Conservation (phyloP, 2,797 vertebrate genomes). For the Martes flavigula region DNA sequence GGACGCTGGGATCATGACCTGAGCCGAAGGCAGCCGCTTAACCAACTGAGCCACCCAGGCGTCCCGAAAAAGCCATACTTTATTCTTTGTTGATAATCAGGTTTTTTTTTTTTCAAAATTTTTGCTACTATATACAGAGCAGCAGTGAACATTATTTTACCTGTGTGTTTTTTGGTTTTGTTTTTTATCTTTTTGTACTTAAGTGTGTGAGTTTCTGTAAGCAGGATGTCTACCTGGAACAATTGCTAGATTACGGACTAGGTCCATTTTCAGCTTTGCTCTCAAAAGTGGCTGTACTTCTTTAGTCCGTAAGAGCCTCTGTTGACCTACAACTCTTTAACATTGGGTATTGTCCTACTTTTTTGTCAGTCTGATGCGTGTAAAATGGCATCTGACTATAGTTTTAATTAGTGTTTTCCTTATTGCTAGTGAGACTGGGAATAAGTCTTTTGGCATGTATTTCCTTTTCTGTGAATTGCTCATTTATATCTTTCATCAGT, state of each 20-base stretch:
- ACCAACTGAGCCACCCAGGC: too few species aligned
- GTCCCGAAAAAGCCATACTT: not conserved
- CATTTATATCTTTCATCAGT: not conserved
- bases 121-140: not conserved
- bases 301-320: not conserved
- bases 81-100: not conserved
- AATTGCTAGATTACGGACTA: not conserved
- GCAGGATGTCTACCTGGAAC: not conserved
- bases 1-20: too few species aligned
- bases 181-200: not conserved
- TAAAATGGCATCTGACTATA: not conserved
- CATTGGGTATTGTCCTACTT: not conserved
- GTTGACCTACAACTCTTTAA: not conserved
- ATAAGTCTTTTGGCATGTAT: not conserved
- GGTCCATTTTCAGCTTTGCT: not conserved
- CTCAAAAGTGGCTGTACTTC: not conserved
- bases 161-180: not conserved
- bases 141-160: not conserved
- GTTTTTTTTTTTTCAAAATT: not conserved
- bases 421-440: not conserved
- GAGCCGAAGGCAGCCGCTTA: too few species aligned
- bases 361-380: not conserved
- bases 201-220: not conserved
- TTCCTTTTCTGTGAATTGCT: not conserved
- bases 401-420: slow-evolving; percentile 6